A percentile compares a stretch with the other conserved stretches of the same genome.
Evolutionary conservation across 2,113 vertebrate species (phyloP).

Genomic region (Corydoras sp.): DNA sequence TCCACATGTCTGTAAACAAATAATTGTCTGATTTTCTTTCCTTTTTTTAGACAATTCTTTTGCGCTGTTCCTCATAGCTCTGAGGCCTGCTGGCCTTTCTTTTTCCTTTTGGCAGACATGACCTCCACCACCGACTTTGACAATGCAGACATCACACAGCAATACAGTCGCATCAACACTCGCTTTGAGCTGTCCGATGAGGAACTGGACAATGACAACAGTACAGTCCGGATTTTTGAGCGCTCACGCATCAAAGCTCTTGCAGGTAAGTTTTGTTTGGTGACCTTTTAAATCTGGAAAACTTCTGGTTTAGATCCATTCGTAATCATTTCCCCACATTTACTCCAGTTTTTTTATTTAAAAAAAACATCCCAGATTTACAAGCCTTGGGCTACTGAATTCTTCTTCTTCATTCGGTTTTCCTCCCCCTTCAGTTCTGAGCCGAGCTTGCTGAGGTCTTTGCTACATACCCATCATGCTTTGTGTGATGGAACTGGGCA

Average conservation of each 20-base stretch:
- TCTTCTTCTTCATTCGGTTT: slow-evolving; percentile 27
- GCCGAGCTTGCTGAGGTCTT: slow-evolving; percentile 50
- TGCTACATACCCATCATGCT: slow-evolving; percentile 60
- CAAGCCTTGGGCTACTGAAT: slow-evolving; percentile 48
- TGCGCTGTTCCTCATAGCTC: slow-evolving; percentile 10
- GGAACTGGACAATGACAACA: slow-evolving; percentile 95
- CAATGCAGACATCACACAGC: slow-evolving; percentile 87
- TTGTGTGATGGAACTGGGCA: slow-evolving; percentile 61
- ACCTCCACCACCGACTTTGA: slow-evolving; percentile 92
- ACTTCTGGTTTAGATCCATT: background rate
- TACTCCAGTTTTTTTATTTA: background rate
- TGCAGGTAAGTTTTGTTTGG: slow-evolving; percentile 74
- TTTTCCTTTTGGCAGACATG: slow-evolving; percentile 63
- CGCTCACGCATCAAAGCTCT: slow-evolving; percentile 97
- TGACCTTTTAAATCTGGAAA: background rate
- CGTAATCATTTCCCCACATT: background rate
- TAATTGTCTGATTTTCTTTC: slow-evolving; percentile 2
- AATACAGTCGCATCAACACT: slow-evolving; percentile 84
- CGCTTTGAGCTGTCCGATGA: slow-evolving; percentile 84
- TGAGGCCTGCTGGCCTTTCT: slow-evolving; percentile 33
- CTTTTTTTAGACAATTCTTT: slow-evolving; percentile 23
- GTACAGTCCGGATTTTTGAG: slow-evolving; percentile 89
- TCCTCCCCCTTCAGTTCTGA: slow-evolving; percentile 41
- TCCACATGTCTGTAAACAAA: background rate
- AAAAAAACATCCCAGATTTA: background rate